Conservation (phyloP, 2,888 invertebrate species). For the Mesoligia furuncula region DNA sequence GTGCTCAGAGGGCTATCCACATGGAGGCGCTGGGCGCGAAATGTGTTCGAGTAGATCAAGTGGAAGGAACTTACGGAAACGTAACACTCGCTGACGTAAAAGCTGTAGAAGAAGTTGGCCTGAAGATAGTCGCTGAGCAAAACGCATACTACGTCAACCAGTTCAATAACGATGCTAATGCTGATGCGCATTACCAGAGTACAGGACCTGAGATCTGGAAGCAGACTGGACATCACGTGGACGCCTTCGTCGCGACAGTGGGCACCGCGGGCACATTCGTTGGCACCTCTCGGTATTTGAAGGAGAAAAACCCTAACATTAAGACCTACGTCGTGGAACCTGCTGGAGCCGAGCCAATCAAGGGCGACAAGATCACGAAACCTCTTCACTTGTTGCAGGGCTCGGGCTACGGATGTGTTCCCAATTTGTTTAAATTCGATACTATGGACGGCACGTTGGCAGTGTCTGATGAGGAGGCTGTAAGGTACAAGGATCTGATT, state of each 20-base stretch:
- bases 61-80: conserved; percentile 86
- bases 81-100: conserved; percentile 84
- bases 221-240: conserved; percentile 84
- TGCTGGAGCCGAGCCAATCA: conserved; percentile 83
- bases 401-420: conserved; percentile 85
- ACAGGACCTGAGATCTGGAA: conserved; percentile 88
- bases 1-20: conserved; percentile 84
- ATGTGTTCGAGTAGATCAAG: conserved; percentile 84
- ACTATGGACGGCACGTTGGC: conserved; percentile 82
- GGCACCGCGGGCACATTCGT: conserved; percentile 86
- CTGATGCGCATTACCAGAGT: conserved; percentile 81
- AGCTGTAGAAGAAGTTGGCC: conserved; percentile 80
- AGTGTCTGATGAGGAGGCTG: conserved; percentile 83
- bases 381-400: conserved; percentile 86
- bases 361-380: conserved; percentile 83
- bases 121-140: conserved; percentile 77
- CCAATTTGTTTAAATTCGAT: conserved; percentile 82
- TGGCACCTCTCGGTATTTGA: conserved; percentile 83
- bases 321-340: conserved; percentile 84
- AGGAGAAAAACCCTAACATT: conserved; percentile 82
- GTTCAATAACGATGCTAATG: conserved; percentile 81
- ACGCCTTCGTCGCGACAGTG: conserved; percentile 84
- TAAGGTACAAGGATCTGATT: conserved; percentile 79
- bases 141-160: conserved; percentile 85
- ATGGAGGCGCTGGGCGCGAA: conserved; percentile 87